Percentiles rank a stretch among this genome's conserved stretches.
These are phyloP conservation scores for Telenomus remus DNA, from an alignment of 1,140 invertebrate species.

Conservation along the genomic window DNA sequence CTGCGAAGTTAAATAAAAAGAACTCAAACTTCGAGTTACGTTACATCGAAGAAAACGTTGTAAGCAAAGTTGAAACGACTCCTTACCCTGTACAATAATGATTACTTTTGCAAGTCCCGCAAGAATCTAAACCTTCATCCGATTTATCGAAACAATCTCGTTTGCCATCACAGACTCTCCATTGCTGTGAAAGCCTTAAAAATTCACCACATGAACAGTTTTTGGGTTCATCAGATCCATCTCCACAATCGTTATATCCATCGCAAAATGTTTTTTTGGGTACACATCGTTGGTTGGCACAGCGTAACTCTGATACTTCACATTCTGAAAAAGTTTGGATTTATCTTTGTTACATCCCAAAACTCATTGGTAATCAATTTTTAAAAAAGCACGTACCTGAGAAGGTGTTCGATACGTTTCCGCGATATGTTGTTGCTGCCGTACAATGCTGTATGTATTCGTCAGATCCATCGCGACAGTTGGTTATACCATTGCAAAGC, in stretches of 20 bases:
- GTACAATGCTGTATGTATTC: constrained; percentile 78
- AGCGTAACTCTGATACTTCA: constrained; percentile 78
- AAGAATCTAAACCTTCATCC: constrained; percentile 83
- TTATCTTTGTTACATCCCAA: too few species aligned
- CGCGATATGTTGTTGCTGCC: constrained; percentile 43
- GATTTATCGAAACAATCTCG: constrained; percentile 86
- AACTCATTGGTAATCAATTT: too few species aligned
- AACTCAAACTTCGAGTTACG: too few species aligned
- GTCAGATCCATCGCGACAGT: constrained; percentile 83
- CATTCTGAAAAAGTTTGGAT: constrained; percentile 73
- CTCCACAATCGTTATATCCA: constrained; percentile 80
- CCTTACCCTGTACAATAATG: constrained; percentile 76
- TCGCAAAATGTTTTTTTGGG: constrained; percentile 82
- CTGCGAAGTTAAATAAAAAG: constrained; percentile 22
- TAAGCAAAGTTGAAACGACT: too few species aligned
- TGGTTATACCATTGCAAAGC: constrained; percentile 82
- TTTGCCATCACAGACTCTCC: constrained; percentile 85
- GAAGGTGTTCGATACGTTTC: not conserved
- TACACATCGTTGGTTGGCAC: constrained; percentile 81
- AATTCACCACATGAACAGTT: constrained; percentile 81
- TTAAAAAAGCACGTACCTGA: too few species aligned
- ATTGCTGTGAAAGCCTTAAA: constrained; percentile 79
- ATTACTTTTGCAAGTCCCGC: constrained; percentile 75
- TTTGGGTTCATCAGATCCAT: constrained; percentile 83
- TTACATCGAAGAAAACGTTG: too few species aligned